Percentiles rank a stretch among this genome's conserved stretches.
These are phyloP conservation scores for Tachuris rubrigastra DNA, from an alignment of 2,113 vertebrate genomes.

Conservation along the genomic window DNA sequence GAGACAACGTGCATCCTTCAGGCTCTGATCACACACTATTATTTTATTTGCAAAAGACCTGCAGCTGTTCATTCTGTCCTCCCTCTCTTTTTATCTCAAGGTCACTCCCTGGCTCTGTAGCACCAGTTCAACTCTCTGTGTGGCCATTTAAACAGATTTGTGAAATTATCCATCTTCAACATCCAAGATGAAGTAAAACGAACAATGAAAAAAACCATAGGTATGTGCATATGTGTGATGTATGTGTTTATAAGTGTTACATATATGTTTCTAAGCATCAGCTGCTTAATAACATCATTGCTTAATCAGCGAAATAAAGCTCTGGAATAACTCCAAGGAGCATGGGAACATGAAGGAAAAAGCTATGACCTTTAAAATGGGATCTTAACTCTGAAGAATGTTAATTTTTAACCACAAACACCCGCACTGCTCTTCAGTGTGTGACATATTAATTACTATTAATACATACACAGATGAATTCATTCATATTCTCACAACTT, in stretches of 20 bases:
- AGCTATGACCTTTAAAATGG: background rate
- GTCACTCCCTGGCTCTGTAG: background rate
- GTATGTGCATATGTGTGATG: background rate
- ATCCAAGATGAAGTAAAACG: background rate
- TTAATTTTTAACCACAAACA: background rate
- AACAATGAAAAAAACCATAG: background rate
- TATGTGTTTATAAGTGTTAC: background rate
- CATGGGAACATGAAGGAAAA: background rate
- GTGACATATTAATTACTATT: background rate
- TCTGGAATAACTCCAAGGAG: background rate
- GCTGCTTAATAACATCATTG: too few relatives aligned
- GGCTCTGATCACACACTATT: background rate
- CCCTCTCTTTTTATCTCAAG: background rate
- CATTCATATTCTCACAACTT: background rate
- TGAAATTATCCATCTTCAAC: background rate
- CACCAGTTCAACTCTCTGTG: background rate
- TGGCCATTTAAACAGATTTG: background rate
- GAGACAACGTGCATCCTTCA: background rate
- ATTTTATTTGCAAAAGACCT: conserved; percentile 1
- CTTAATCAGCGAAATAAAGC: background rate
- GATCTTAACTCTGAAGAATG: background rate
- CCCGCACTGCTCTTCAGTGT: background rate
- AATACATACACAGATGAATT: background rate
- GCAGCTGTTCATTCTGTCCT: conserved; percentile 10
- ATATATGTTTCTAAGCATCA: background rate